These are phyloP conservation scores for Phengaris arion DNA, from an alignment of 2,888 invertebrate species.

Conservation along the genomic window DNA sequence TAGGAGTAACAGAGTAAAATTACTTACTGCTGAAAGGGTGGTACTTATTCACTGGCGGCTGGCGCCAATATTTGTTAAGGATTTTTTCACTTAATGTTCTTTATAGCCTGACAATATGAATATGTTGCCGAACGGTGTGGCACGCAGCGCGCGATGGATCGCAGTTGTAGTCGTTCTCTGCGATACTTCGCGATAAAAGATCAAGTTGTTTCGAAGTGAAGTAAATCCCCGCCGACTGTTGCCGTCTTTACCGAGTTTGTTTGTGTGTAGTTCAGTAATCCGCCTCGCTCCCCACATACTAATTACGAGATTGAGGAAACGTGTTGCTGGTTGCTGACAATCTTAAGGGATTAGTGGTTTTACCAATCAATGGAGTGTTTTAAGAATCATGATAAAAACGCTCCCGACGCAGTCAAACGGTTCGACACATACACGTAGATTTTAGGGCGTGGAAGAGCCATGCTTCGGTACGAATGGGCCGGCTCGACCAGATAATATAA, in stretches of 20 bases:
- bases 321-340: constrained; percentile 6
- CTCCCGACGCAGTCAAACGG: too few relatives aligned
- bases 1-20: too few relatives aligned
- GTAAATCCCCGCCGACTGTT: constrained; percentile 1
- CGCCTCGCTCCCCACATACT: background rate
- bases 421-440: too few relatives aligned
- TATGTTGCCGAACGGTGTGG: background rate
- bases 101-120: background rate
- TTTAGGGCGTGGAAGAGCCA: too few relatives aligned
- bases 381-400: background rate
- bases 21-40: too few relatives aligned
- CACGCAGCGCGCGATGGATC: background rate
- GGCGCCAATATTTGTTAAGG: too few relatives aligned
- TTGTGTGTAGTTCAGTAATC: constrained; percentile 3
- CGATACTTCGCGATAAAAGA: constrained; percentile 6
- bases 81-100: too few relatives aligned
- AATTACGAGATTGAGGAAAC: background rate
- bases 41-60: too few relatives aligned
- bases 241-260: background rate
- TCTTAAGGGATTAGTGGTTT: background rate
- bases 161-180: background rate
- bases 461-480: too few relatives aligned
- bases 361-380: background rate
- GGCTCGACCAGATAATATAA: too few relatives aligned
- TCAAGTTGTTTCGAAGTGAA: constrained; percentile 1